Conservation (phyloP, 2,797 vertebrate species). For the Hephaestus fuliginosus region DNA sequence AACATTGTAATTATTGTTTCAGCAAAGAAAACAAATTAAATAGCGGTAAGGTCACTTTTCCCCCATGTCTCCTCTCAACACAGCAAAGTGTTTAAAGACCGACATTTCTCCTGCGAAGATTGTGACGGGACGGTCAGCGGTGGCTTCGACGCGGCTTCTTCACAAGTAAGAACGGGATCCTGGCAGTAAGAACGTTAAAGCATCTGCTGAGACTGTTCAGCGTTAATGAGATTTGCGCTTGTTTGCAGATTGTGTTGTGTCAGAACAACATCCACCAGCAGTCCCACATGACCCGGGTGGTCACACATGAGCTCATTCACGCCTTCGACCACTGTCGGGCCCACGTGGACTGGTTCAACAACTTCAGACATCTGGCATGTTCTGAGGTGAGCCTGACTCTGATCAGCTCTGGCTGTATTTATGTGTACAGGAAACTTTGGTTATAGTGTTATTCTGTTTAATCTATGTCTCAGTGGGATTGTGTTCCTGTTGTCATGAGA, state of each 20-base stretch:
- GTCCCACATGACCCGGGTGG: constrained; percentile 94
- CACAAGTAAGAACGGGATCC: constrained; percentile 86
- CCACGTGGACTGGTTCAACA: constrained; percentile 95
- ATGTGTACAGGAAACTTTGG: neutral
- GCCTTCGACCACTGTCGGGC: constrained; percentile 97
- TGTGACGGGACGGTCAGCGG: constrained; percentile 94
- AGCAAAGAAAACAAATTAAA: no score
- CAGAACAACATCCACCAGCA: constrained; percentile 97
- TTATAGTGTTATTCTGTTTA: neutral
- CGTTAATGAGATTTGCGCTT: neutral
- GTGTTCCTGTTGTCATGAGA: neutral
- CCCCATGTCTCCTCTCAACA: constrained; percentile 43
- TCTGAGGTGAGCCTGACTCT: constrained; percentile 89
- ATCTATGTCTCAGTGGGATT: neutral
- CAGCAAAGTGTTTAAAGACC: constrained; percentile 90
- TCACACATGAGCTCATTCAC: constrained; percentile 96
- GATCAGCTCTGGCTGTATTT: neutral
- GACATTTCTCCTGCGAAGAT: constrained; percentile 97
- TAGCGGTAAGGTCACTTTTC: neutral
- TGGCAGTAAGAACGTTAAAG: rapidly evolving
- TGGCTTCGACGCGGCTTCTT: constrained; percentile 93
- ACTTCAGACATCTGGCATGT: constrained; percentile 93
- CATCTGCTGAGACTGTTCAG: rapidly evolving
- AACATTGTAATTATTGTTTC: no score
- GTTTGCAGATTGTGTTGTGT: constrained; percentile 94